Conservation (phyloP, 1,140 invertebrate species). For the Aricia agestis region DNA sequence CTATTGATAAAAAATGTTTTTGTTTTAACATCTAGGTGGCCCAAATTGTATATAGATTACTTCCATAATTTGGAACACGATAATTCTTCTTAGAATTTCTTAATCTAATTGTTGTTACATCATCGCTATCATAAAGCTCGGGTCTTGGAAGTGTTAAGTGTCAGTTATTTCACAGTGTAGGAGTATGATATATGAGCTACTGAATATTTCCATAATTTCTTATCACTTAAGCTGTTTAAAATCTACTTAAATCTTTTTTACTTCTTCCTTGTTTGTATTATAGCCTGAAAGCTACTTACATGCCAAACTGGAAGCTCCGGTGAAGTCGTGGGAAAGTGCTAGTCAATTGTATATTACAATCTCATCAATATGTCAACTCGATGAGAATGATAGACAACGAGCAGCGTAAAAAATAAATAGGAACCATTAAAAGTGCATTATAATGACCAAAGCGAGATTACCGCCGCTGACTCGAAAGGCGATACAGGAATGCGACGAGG, state of each 20-base stretch:
- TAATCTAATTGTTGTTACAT: slow-evolving; percentile 1
- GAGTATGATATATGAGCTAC: not conserved
- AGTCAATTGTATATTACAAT: slow-evolving; percentile 23
- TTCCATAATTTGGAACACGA: not conserved
- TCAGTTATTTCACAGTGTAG: not conserved
- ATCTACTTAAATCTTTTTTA: too few relatives aligned
- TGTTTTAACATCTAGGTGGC: slow-evolving; percentile 16
- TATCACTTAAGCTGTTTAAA: not conserved
- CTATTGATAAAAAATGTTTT: slow-evolving; percentile 14
- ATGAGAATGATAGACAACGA: slow-evolving; percentile 7
- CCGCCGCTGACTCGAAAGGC: slow-evolving; percentile 20
- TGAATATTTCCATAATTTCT: not conserved
- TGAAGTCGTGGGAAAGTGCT: not conserved
- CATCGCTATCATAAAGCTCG: not conserved
- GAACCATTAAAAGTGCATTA: slow-evolving; percentile 14
- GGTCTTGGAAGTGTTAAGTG: not conserved
- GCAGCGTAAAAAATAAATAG: not conserved
- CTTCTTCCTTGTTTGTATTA: too few relatives aligned
- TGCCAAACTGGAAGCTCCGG: not conserved
- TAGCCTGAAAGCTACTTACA: too few relatives aligned
- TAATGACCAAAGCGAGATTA: not conserved
- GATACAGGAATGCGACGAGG: slow-evolving; percentile 29
- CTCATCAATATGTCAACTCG: slow-evolving; percentile 11
- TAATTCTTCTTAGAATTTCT: not conserved
- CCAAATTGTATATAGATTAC: slow-evolving; percentile 10